A percentile compares a stretch with the other conserved stretches of the same genome.
phyloP scores from a whole-genome alignment of 2,113 vertebrate species.

The Dicaeum eximium region DNA sequence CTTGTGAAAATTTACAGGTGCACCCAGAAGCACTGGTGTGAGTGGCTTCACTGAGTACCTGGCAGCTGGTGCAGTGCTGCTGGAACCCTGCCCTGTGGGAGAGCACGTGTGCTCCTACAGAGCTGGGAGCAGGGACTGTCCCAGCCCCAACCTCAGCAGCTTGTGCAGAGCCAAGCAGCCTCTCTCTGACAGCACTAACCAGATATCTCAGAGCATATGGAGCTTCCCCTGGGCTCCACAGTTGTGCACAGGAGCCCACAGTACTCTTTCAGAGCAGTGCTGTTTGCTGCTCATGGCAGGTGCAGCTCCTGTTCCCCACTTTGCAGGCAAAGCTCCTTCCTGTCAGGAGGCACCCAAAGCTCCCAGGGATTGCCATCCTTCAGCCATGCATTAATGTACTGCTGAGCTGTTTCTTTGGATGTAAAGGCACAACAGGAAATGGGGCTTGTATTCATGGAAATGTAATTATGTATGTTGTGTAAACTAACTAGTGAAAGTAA shows the following conservation, averaged over 20 bases:
- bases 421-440: background rate
- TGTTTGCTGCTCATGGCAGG: background rate
- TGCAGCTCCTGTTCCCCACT: background rate
- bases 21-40: no score
- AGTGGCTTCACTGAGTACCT: background rate
- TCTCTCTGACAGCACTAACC: background rate
- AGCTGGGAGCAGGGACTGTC: background rate
- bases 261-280: fast-evolving
- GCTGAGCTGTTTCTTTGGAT: background rate
- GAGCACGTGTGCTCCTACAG: fast-evolving
- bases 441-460: constrained; percentile 15
- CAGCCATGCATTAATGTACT: background rate
- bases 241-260: background rate
- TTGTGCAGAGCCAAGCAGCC: background rate
- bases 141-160: background rate
- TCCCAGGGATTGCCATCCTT: background rate
- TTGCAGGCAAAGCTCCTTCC: background rate
- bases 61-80: background rate
- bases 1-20: background rate
- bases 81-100: background rate
- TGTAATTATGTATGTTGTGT: constrained; percentile 43
- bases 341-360: background rate
- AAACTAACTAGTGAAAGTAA: constrained; percentile 17
- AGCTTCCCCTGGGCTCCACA: constrained; percentile 13
- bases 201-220: background rate